Evolutionary conservation across 2,888 invertebrate genomes (phyloP).

Genomic region (Entomobrya multifasciata): DNA sequence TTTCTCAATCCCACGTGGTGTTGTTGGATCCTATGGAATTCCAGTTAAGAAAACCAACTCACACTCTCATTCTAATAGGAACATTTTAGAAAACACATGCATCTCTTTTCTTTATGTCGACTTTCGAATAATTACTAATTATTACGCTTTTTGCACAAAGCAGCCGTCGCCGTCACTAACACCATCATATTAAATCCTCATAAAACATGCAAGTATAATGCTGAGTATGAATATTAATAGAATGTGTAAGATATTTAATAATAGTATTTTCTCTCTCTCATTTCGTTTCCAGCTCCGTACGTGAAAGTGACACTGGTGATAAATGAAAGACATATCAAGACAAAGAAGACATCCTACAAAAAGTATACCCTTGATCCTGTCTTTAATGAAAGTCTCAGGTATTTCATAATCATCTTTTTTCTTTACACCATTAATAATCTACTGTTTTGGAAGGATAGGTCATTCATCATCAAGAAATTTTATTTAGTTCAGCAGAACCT

Average conservation of each 20-base stretch:
- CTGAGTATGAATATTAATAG: not conserved
- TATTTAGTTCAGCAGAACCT: too few species aligned
- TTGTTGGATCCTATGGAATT: too few species aligned
- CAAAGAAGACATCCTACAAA: constrained; percentile 82
- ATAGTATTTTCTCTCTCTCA: not conserved
- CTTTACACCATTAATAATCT: too few species aligned
- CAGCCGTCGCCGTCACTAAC: too few species aligned
- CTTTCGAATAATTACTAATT: not conserved
- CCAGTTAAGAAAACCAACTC: too few species aligned
- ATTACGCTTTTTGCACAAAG: not conserved
- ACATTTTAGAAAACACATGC: not conserved
- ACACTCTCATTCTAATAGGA: too few species aligned
- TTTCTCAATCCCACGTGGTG: not conserved
- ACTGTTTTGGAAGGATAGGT: too few species aligned
- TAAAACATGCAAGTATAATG: not conserved
- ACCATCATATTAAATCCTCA: not conserved
- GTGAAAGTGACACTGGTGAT: constrained; percentile 81
- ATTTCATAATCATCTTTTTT: not conserved
- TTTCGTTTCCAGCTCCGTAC: constrained; percentile 81
- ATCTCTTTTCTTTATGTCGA: not conserved
- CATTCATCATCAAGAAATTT: too few species aligned
- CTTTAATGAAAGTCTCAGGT: constrained; percentile 82
- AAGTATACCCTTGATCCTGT: constrained; percentile 82
- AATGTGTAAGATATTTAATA: not conserved
- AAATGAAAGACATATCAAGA: constrained; percentile 81